Percentiles rank a stretch among this genome's conserved stretches.
Evolutionary conservation across 2,797 vertebrate genomes (phyloP).

Genomic region (Siniperca undulata): DNA sequence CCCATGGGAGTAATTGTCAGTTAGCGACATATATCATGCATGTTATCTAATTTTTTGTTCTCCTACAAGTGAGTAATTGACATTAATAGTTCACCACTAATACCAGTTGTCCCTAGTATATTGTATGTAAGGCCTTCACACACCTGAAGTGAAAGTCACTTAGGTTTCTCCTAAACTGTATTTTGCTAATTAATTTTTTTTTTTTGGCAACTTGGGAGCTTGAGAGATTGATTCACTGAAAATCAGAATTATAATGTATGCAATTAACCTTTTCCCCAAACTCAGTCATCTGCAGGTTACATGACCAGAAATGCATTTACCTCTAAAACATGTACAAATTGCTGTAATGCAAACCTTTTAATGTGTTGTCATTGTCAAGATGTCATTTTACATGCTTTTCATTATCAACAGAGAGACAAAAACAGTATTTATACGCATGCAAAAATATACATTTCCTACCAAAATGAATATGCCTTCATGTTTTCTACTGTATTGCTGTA

Average conservation of each 20-base stretch:
- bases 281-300: conserved; percentile 7
- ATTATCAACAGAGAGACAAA: conserved; percentile 18
- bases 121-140: neutral
- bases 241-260: neutral
- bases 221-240: neutral
- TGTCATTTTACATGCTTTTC: conserved; percentile 29
- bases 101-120: neutral
- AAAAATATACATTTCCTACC: conserved; percentile 27
- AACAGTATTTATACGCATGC: conserved; percentile 39
- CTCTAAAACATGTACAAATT: conserved; percentile 19
- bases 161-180: neutral
- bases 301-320: conserved; percentile 23
- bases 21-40: conserved; percentile 20
- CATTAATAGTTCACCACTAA: neutral
- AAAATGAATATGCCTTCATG: conserved; percentile 35
- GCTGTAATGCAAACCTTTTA: conserved; percentile 21
- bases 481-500: conserved; percentile 47
- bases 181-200: neutral
- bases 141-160: conserved; percentile 2
- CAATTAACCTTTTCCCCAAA: conserved; percentile 2
- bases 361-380: neutral
- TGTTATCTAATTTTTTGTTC: conserved; percentile 23
- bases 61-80: conserved; percentile 1
- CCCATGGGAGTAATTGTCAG: conserved; percentile 40
- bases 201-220: neutral